Evolutionary conservation across 2,797 vertebrate species (phyloP).

Genomic region (Arctocebus calabarensis): DNA sequence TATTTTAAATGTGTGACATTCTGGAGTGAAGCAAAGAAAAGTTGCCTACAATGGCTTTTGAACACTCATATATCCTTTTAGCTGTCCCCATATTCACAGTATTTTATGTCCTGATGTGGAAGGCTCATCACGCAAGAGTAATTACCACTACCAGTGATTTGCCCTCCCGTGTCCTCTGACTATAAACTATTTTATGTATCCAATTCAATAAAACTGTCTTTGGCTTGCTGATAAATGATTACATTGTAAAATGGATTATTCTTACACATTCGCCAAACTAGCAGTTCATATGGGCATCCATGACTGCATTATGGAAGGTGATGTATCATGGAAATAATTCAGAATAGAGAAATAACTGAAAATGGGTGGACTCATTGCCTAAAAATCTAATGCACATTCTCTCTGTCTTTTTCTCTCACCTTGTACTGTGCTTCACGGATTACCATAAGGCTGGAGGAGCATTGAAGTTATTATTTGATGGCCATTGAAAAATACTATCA

Average conservation of each 20-base stretch:
- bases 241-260: slow-evolving; percentile 71
- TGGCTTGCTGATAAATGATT: slow-evolving; percentile 62
- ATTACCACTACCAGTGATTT: slow-evolving; percentile 71
- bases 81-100: slow-evolving; percentile 60
- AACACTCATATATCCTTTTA: slow-evolving; percentile 58
- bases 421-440: neutral
- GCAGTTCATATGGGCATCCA: slow-evolving; percentile 50
- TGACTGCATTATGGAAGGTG: slow-evolving; percentile 44
- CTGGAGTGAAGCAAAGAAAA: slow-evolving; percentile 60
- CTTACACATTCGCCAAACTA: slow-evolving; percentile 68
- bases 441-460: neutral
- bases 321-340: slow-evolving; percentile 57
- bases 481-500: neutral
- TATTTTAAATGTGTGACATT: slow-evolving; percentile 64
- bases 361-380: neutral
- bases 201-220: slow-evolving; percentile 79
- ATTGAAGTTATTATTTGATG: neutral
- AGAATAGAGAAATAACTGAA: slow-evolving; percentile 17
- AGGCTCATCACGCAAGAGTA: slow-evolving; percentile 64
- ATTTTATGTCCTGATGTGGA: slow-evolving; percentile 73
- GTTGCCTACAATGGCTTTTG: slow-evolving; percentile 3
- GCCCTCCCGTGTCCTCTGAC: slow-evolving; percentile 71
- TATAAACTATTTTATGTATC: slow-evolving; percentile 77
- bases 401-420: neutral
- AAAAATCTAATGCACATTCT: neutral